Percentiles rank a stretch among this genome's conserved stretches.
These are phyloP conservation scores for Drosophila orosa DNA, from an alignment of 1,140 invertebrate species.

Conservation along the genomic window DNA sequence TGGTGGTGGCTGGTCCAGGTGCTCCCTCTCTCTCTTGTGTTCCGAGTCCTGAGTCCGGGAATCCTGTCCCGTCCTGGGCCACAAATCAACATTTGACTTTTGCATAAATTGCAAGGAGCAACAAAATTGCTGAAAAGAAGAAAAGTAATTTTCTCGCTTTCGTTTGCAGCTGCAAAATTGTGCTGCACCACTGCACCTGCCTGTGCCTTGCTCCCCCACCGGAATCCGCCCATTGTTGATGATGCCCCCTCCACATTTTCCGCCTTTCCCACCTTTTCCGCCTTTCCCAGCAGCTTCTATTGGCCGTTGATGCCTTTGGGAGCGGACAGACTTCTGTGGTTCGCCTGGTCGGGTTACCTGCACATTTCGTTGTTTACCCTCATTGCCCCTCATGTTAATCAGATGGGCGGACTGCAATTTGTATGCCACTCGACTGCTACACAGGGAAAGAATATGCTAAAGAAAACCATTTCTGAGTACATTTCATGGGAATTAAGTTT, in stretches of 20 bases:
- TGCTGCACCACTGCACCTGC: conserved; percentile 21
- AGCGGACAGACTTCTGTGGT: conserved; percentile 37
- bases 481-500: neutral
- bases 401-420: conserved; percentile 50
- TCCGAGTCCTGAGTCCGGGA: conserved; percentile 9
- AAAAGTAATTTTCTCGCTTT: conserved; percentile 80
- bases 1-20: conserved; percentile 18
- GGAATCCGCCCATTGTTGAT: conserved; percentile 53
- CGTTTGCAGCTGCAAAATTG: conserved; percentile 64
- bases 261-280: conserved; percentile 8
- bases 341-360: conserved; percentile 51
- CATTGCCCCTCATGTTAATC: conserved; percentile 57
- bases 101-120: conserved; percentile 81
- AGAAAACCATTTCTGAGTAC: too few relatives aligned
- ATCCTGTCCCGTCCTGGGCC: conserved; percentile 29
- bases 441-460: neutral
- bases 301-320: conserved; percentile 38
- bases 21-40: neutral
- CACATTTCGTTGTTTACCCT: conserved; percentile 62
- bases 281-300: conserved; percentile 15
- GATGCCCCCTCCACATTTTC: conserved; percentile 5
- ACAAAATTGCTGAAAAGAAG: conserved; percentile 74
- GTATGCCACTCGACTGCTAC: conserved; percentile 29
- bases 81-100: conserved; percentile 83
- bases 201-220: neutral